Base-by-base conservation (phyloP, 2,888 invertebrate species). In the Lithophane socia region DNA sequence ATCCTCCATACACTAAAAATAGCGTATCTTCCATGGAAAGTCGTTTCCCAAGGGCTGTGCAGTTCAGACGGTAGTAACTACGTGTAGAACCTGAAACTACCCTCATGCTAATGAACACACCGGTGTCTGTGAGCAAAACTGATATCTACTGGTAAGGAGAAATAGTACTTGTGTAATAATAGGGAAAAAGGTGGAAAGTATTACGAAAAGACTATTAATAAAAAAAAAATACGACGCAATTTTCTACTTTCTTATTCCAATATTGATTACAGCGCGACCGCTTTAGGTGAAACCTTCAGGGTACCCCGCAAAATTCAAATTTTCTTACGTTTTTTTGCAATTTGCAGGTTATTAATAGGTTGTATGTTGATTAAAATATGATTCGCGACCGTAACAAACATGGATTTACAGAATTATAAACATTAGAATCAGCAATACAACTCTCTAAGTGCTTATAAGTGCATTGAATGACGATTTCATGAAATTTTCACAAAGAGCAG, bases 51-150 rank as follows among this genome's bases (percentile, higher is more conserved):
- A 67, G 77, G 77, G 76, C 16, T 56, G 68, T 16, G 42, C 58
- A 65, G 80, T 24, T 74, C 73, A 83, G 80, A 77, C 72, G 72
- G 42, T 66, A 60, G 83, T 79, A 71, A 83, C 79, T 67, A 74
- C 64, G 64, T 72, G 80, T 74, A 58, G 73, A 83, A 83, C 54
- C 73, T 83, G 83, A 83, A 83, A 83, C 84, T 80, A 71, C 67
- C 83, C 29, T 75, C 76, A 64, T 76, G 71, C 71, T 83, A 83
- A 83, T 83, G 84, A 83, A 67, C 71, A 80, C 75, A 70, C 21
- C 73, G 63, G 79, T 64, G 74, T 73, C 72, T 80, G 80, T n/a
- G 47, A 68, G 71, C 52, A 29, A 67, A 82, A 67, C 69, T 66
- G 73, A 76, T 77, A 68, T 49, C 18, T 37, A 29, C 56, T 21